Evolutionary conservation across 2,113 vertebrate species (phyloP).

Genomic region (Callithrix jacchus): DNA sequence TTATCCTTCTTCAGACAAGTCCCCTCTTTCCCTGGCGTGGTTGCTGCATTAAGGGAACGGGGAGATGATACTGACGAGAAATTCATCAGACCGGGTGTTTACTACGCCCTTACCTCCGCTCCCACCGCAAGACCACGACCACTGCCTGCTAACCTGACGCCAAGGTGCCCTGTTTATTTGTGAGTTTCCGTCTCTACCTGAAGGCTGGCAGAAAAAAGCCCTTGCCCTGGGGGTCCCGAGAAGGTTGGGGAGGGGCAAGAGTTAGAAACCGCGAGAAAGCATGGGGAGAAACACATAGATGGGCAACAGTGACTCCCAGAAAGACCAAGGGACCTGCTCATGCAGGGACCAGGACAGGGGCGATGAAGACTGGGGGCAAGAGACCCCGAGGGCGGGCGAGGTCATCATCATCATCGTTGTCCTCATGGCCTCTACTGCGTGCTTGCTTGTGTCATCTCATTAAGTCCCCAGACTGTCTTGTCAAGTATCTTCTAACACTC

Average conservation of each 20-base stretch:
- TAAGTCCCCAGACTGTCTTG: background rate
- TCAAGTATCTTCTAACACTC: background rate
- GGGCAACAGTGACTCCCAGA: background rate
- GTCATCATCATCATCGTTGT: rapidly evolving
- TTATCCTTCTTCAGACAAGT: background rate
- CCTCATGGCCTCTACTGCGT: too few relatives aligned
- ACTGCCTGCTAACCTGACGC: background rate
- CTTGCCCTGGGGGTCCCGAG: background rate
- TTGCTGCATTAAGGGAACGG: background rate
- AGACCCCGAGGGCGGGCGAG: background rate
- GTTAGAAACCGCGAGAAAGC: background rate
- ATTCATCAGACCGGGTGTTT: constrained; percentile 53
- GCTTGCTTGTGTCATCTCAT: background rate
- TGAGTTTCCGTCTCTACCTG: background rate
- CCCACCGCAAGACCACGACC: background rate
- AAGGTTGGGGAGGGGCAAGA: background rate
- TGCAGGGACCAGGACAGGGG: background rate
- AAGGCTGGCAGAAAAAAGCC: background rate
- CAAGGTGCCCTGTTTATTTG: background rate
- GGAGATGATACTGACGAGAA: constrained; percentile 50
- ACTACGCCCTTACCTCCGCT: background rate
- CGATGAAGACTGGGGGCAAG: background rate
- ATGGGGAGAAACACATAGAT: background rate
- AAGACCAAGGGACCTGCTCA: rapidly evolving
- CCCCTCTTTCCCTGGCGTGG: background rate